Evolutionary conservation across 2,113 vertebrate species (phyloP), one percentile per base, ranked within the genome.

Genomic region (Hyperoodon ampullatus): DNA sequence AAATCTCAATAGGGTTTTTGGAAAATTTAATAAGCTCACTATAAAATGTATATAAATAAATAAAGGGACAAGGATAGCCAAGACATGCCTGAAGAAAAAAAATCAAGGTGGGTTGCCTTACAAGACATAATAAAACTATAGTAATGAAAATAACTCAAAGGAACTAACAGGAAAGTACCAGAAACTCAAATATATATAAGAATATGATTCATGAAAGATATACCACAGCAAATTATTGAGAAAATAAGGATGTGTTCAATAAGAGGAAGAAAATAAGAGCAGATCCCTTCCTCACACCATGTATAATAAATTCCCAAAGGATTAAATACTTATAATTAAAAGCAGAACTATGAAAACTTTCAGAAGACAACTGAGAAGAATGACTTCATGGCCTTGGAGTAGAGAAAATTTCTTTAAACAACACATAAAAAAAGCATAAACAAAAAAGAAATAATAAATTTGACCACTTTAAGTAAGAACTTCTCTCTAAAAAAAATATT

Each of bases 241-340:
- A 92, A 92, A 87, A 86, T 39, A 86, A 66, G 39, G 60, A 70
- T n/a, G 10, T 63, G 26, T 61, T 77, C 42, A 94, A 55, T 35
- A 83, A 70, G 35, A 60, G 10, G 9, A 13, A 81, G 58, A 94
- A 68, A 91, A 92, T 71, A 53, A 92, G 30, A 81, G 55, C 65
- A 77, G 33, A 92, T 83, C 23, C n/a, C 30, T 70, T 83, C 44
- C 35, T 96, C 28, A 14, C 19, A 39, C 58, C 77, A 63, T 33
- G 44, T 55, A 65, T 16, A 77, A 63, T 55, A 75, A 86, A 70
- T 44, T 75, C n/a, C 55, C n/a, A 77, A 18, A 42, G 68, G 24
- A 71, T 30, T 94, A 35, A 92, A 77, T 47, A 75, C 26, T 91
- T 86, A 39, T 26, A 80, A 82, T 77, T 88, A 88, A 94, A 88